Base-by-base conservation (phyloP, 2,888 invertebrate species). In the Stramonita haemastoma region DNA sequence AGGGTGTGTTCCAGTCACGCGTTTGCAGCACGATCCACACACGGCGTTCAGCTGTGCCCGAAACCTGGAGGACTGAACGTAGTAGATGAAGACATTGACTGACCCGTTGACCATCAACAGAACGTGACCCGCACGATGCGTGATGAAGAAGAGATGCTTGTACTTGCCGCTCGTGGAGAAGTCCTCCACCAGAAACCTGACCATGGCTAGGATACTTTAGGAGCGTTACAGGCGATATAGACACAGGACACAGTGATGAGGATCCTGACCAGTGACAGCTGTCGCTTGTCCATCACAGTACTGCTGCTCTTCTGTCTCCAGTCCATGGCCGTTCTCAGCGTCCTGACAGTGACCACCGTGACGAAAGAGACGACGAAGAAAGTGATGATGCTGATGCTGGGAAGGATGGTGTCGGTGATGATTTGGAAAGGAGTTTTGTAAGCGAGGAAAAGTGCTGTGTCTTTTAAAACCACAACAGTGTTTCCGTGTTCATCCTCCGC, bases 81-180 rank as follows among this genome's bases (percentile, higher is more conserved):
- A 32, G 85, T 89, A 89, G 36, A 89, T 70, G n/a, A 66, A 84
- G 60, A 89, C 60, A 34, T 66, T 85, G 85, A 89, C 70, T 36
- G 70, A 66, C 13, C 66, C n/a, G 89, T 89, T 89, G 66, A 84
- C n/a, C 70, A 29, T 32, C 46, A 70, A 22, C 26, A 66, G n/a
- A 11, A 70, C 46, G 8, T n/a, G 4, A 22, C n/a, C 29, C 17
- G 34, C 15, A 29, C 11, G 32, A 66, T 66, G 83, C 8, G 84
- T 36, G 0, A 57, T 46, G 66, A 34, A 66, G 19, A 36, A 85
- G 17, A 89, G n/a, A n/a, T 81, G 57, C n/a, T 34, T n/a, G 89
- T 70, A 85, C 32, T 22, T 0, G 1, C 70, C 84, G 29, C 32
- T 34, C 2, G 32, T 13, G 34, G 36, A 26, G 46, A 89, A 89